phyloP scores from a whole-genome alignment of 2,113 vertebrate species.

The Hyaena hyaena region DNA sequence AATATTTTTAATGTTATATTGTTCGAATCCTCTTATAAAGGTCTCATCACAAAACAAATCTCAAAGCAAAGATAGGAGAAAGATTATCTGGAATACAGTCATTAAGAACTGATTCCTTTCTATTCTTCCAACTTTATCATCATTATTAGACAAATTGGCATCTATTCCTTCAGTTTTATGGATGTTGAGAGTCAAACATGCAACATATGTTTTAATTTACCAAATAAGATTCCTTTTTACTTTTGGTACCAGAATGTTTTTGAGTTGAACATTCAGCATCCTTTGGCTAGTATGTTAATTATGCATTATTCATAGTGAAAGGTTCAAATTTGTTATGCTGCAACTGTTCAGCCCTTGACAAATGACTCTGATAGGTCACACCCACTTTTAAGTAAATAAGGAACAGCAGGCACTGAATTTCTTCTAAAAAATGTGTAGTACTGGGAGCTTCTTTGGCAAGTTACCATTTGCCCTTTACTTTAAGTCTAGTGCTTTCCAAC shows the following conservation, averaged over 20 bases:
- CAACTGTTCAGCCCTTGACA: conserved; percentile 75
- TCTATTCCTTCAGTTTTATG: conserved; percentile 63
- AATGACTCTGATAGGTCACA: conserved; percentile 71
- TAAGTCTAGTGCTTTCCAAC: conserved; percentile 61
- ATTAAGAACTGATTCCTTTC: not conserved
- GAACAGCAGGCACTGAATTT: conserved; percentile 61
- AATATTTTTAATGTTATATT: not conserved
- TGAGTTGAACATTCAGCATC: conserved; percentile 27
- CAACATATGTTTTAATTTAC: conserved; percentile 79
- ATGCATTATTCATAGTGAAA: conserved; percentile 79
- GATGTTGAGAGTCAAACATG: conserved; percentile 67
- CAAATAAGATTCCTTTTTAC: conserved; percentile 59
- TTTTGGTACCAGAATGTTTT: conserved; percentile 67
- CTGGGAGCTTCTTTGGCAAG: conserved; percentile 63
- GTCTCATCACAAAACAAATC: not conserved
- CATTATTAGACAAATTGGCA: conserved; percentile 65
- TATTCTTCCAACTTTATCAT: conserved; percentile 62
- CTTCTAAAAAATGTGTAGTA: conserved; percentile 52
- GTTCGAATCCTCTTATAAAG: conserved; percentile 24
- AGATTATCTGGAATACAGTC: not conserved
- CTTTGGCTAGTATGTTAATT: conserved; percentile 65
- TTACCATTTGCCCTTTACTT: conserved; percentile 44
- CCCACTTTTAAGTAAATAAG: conserved; percentile 68
- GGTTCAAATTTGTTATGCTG: conserved; percentile 78
- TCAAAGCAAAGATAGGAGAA: conserved; percentile 35